Evolutionary conservation across 2,888 invertebrate genomes (phyloP), one percentile per base, ranked within the genome.

Genomic region (Trissolcus brochymenae): DNA sequence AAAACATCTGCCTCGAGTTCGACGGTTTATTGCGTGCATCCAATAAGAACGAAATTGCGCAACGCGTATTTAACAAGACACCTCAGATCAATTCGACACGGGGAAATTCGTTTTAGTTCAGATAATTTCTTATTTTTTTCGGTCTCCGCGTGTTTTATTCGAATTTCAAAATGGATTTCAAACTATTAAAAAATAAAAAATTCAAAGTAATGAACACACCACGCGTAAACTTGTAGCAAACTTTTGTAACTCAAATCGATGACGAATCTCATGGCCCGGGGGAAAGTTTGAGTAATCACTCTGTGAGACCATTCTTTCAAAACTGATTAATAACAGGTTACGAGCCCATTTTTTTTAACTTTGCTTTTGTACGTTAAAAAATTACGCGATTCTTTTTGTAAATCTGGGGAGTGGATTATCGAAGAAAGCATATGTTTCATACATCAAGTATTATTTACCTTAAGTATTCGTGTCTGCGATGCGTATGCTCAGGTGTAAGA

Each of bases 341-440:
- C 55, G 60, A 57, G 55, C 57, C 70, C 75, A 57, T 75, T 62
- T 54, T 64, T 64, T 62, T 43, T 13, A 56, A 56, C 50, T 50
- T n/a, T 7, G 75, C 68, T 68, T 66, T 74, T 74, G 82, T 82
- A 81, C 82, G 80, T 80, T 83, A 84, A 84, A 84, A 82, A 25
- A 25, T 81, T 77, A 67, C 71, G 78, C 68, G 76, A 68, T 78
- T 70, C 55, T 60, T 41, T 71, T 41, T 70, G 57, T 25, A 25
- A 70, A 35, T 41, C 9, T 9, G 53, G 68, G 35, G 46, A 21
- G 43, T 49, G 59, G 54, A 54, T n/a, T 74, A 62, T 57, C 59
- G 59, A 68, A 51, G 68, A 49, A 64, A 60, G 57, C 21, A 75
- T n/a, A 68, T 75, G n/a, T 75, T 75, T 65, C 75, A 70, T 70